Evolutionary conservation across 1,140 invertebrate genomes (phyloP).

Genomic region (Drosophila nebulosa): DNA sequence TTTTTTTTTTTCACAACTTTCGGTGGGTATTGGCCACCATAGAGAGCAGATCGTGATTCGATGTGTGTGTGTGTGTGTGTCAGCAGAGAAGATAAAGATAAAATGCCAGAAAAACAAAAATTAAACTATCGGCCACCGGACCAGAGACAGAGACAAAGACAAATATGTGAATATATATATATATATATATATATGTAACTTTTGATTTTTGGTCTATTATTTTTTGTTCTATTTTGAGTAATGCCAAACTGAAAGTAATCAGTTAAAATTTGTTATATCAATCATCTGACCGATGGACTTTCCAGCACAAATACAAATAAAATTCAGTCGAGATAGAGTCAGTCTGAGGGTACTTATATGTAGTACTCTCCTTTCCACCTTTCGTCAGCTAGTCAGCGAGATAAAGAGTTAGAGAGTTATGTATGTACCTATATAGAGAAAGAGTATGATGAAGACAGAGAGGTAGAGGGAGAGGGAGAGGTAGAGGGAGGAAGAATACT

Average conservation of each 20-base stretch:
- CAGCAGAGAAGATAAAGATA: not conserved
- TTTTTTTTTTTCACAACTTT: not conserved
- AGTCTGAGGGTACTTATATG: conserved; percentile 18
- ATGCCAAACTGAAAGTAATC: conserved; percentile 32
- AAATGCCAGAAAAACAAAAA: not conserved
- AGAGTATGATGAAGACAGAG: conserved; percentile 10
- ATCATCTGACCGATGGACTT: conserved; percentile 53
- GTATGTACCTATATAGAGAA: too few species aligned
- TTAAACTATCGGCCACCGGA: not conserved
- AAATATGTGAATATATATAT: too few species aligned
- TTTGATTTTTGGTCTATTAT: not conserved
- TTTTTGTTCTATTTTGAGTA: conserved; percentile 39
- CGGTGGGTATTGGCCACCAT: conserved; percentile 1
- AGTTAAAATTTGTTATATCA: conserved; percentile 47
- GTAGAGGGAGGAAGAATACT: not conserved
- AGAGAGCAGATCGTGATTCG: not conserved
- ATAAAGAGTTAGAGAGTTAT: not conserved
- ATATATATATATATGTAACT: not conserved
- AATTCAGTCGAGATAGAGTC: conserved; percentile 37
- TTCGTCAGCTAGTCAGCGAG: conserved; percentile 23
- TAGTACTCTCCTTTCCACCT: conserved; percentile 25
- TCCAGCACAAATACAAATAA: conserved; percentile 12
- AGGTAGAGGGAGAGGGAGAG: too few species aligned
- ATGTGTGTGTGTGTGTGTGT: not conserved
- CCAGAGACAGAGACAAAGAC: not conserved